These are phyloP conservation scores for Aphodius sticticus DNA, from an alignment of 2,888 invertebrate species.

Conservation along the genomic window DNA sequence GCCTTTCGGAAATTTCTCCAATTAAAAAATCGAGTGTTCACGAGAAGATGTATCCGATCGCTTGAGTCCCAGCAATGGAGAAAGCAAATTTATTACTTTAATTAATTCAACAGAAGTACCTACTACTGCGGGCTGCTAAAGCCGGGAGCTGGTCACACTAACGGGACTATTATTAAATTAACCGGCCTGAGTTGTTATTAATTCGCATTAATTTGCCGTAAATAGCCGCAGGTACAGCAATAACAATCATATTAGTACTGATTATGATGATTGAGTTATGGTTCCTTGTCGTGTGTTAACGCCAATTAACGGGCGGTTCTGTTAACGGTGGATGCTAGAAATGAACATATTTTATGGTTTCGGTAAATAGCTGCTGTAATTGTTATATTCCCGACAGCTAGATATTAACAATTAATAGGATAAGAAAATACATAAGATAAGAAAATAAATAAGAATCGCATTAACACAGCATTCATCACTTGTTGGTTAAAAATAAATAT, in stretches of 20 bases:
- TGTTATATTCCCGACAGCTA: too few species aligned
- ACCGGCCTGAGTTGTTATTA: not conserved
- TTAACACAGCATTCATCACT: too few species aligned
- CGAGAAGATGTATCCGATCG: not conserved
- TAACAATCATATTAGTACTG: not conserved
- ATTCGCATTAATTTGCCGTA: slow-evolving; percentile 4
- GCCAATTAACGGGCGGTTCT: too few species aligned
- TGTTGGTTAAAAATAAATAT: too few species aligned
- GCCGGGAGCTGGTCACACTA: not conserved
- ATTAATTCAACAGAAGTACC: slow-evolving; percentile 11
- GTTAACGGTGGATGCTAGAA: too few species aligned
- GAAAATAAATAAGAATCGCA: too few species aligned
- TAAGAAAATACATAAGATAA: too few species aligned
- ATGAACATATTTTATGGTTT: too few species aligned
- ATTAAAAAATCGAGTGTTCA: not conserved
- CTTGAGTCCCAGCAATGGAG: not conserved
- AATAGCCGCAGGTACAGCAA: not conserved
- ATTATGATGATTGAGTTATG: not conserved
- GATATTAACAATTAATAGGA: too few species aligned
- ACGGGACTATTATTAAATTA: not conserved
- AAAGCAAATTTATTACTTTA: slow-evolving; percentile 25
- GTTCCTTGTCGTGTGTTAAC: not conserved
- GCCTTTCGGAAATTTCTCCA: not conserved
- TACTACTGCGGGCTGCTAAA: not conserved
- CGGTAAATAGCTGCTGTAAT: too few species aligned